Percentiles rank a stretch among this genome's conserved stretches.
phyloP scores from a whole-genome alignment of 2,888 invertebrate species.

The Aphrophora alni region DNA sequence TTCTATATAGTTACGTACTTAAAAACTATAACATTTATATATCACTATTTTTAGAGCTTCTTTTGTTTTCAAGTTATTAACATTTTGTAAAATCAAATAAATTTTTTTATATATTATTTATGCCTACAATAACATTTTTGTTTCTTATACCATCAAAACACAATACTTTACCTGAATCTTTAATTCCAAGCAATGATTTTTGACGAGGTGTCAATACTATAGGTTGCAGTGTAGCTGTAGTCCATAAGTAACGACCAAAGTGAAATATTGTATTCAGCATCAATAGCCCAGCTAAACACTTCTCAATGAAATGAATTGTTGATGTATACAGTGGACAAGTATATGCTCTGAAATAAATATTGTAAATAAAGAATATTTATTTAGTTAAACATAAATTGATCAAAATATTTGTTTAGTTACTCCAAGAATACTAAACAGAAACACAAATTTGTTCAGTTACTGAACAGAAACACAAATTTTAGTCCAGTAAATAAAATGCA shows the following conservation, averaged over 20 bases:
- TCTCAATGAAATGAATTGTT: slow-evolving; percentile 43
- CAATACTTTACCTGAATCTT: slow-evolving; percentile 59
- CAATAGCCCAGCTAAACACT: slow-evolving; percentile 42
- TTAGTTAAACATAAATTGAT: not conserved
- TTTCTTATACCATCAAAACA: too few species aligned
- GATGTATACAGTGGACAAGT: slow-evolving; percentile 46
- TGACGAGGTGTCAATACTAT: slow-evolving; percentile 62
- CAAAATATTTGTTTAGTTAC: too few species aligned
- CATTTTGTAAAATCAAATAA: too few species aligned
- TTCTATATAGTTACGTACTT: too few species aligned
- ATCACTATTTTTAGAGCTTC: too few species aligned
- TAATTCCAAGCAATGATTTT: slow-evolving; percentile 62
- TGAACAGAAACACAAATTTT: too few species aligned
- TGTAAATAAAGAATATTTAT: not conserved
- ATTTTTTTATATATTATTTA: too few species aligned
- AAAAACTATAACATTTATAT: too few species aligned
- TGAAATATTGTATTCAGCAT: slow-evolving; percentile 54
- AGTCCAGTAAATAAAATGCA: not conserved
- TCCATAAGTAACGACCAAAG: slow-evolving; percentile 59
- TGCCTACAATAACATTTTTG: too few species aligned
- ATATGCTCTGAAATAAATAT: slow-evolving; percentile 35
- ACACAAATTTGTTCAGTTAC: too few species aligned
- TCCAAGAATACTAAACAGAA: too few species aligned
- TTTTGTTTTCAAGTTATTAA: too few species aligned
- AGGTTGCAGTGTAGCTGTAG: slow-evolving; percentile 57